phyloP scores from a whole-genome alignment of 2,113 vertebrate species.

The Perca flavescens region DNA sequence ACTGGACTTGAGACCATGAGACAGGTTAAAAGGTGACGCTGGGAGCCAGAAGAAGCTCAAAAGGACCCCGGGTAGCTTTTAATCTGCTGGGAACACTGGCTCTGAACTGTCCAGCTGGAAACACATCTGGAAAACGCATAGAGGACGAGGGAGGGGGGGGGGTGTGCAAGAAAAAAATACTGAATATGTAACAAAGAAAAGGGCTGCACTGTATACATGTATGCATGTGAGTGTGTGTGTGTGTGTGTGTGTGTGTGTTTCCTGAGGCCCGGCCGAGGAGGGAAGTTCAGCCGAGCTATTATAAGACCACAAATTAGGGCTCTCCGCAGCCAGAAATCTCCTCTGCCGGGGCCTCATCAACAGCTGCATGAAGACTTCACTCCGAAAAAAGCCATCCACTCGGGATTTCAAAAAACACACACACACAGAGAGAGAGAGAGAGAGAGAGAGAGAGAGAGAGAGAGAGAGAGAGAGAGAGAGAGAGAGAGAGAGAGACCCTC shows the following conservation, averaged over 20 bases:
- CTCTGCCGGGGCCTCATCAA: constrained; percentile 49
- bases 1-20: constrained; percentile 1
- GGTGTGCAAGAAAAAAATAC: constrained; percentile 16
- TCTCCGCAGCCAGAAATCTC: constrained; percentile 46
- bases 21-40: constrained; percentile 9
- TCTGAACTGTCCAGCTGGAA: constrained; percentile 27
- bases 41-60: constrained; percentile 20
- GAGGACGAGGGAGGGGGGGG: background rate
- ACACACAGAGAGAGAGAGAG: too few species aligned
- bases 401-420: background rate
- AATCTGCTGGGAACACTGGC: constrained; percentile 16
- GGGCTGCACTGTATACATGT: constrained; percentile 29
- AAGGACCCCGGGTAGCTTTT: background rate
- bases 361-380: constrained; percentile 16
- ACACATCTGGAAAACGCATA: constrained; percentile 72
- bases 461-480: too few species aligned
- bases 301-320: constrained; percentile 73
- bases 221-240: constrained; percentile 1
- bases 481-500: too few species aligned
- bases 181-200: constrained; percentile 48
- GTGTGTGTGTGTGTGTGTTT: constrained; percentile 50
- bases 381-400: constrained; percentile 26
- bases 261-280: constrained; percentile 60
- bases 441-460: too few species aligned
- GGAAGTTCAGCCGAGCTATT: constrained; percentile 70